A percentile compares a stretch with the other conserved stretches of the same genome.
Evolutionary conservation across 1,140 invertebrate species (phyloP).

Genomic region (Planococcus citri): DNA sequence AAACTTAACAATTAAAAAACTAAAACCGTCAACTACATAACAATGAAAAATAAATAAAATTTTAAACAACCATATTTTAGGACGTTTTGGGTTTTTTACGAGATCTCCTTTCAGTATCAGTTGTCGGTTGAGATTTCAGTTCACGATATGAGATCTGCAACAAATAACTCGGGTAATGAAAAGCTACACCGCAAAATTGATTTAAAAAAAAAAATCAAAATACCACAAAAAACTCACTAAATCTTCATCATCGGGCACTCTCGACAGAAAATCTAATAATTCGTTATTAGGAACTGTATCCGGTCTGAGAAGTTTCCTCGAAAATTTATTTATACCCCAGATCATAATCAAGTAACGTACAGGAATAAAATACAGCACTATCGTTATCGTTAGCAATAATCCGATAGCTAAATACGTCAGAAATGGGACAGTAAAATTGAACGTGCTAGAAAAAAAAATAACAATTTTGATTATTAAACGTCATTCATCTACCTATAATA

Average conservation of each 20-base stretch:
- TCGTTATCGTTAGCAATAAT: slow-evolving; percentile 49
- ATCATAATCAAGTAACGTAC: slow-evolving; percentile 79
- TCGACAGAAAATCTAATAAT: slow-evolving; percentile 83
- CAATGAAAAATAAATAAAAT: not conserved
- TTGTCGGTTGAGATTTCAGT: not conserved
- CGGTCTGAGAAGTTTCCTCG: slow-evolving; percentile 80
- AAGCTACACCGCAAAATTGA: not conserved
- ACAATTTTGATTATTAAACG: not conserved
- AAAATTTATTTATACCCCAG: slow-evolving; percentile 98
- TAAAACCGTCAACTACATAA: not conserved
- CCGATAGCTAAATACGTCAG: slow-evolving; percentile 83
- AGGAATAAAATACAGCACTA: slow-evolving; percentile 83
- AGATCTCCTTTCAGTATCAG: slow-evolving; percentile 7
- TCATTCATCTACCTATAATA: not conserved
- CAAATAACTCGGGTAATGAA: not conserved
- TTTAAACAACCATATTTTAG: not conserved
- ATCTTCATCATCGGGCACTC: slow-evolving; percentile 91
- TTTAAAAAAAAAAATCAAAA: not conserved
- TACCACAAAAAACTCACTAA: slow-evolving; percentile 54
- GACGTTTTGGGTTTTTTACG: slow-evolving; percentile 9
- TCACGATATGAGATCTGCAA: slow-evolving; percentile 9
- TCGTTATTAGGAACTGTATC: slow-evolving; percentile 96
- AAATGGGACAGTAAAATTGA: slow-evolving; percentile 96
- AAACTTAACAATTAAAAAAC: not conserved
- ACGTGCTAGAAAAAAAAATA: slow-evolving; percentile 56